Base-by-base conservation (phyloP, 2,797 vertebrate species). In the Gymnothorax javanicus region DNA sequence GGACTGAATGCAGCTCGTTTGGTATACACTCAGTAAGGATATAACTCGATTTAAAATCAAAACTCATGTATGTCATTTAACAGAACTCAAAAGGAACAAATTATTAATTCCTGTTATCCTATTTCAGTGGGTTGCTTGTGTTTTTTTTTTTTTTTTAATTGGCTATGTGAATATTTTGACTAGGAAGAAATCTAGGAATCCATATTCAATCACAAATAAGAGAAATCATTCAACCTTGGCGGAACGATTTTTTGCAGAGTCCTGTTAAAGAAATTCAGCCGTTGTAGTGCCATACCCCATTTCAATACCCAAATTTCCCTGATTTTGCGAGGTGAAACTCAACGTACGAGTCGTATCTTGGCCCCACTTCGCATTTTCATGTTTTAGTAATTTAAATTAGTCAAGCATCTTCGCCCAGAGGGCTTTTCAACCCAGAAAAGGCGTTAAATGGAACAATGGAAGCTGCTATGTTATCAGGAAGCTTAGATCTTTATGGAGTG, bases 381-480 rank as follows among this genome's bases (percentile, higher is more conserved):
- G 33, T 52, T 77, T 77, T 77, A 77, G 13, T 77, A 17, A 77
- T 77, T 77, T 77, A 52, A 77, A 77, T 77, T 17, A 77, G 73
- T 52, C 73, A 77, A 77, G 73, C 73, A 77, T 77, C 13, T 77
- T 50, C 43, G 43, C 73, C 73, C 43, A 20, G 73, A 52, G 73
- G 73, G 73, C 73, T 77, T 77, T 77, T 77, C 5, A 77, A 7
- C 33, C 33, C 7, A 43, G 11, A 52, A 77, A 77, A 77, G 3
- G 33, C 73, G 73, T 77, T 20, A 77, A 77, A 52, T 77, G 73
- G 73, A 77, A 77, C 73, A 77, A 77, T 77, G 73, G 73, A 33
- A 77, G 11, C 73, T 52, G 27, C 71, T 9, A 17, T 33, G 43
- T 52, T 77, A 52, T 77, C 73, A 43, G 43, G 43, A 77, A 17